These are phyloP conservation scores for Drosophila stalkeri DNA, from an alignment of 2,888 invertebrate species.

Conservation along the genomic window DNA sequence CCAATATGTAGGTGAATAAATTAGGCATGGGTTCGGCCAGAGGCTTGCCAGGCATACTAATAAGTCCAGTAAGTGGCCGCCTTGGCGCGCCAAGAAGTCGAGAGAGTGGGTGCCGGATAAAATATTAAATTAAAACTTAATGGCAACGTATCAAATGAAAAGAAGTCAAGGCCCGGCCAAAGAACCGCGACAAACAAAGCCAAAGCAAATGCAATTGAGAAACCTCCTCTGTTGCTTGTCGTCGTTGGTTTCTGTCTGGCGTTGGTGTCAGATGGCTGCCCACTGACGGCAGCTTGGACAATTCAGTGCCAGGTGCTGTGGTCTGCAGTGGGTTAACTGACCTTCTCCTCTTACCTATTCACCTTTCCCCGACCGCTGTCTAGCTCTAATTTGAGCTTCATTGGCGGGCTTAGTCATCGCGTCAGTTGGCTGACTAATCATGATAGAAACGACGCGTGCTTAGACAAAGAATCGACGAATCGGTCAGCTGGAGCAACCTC, in stretches of 20 bases:
- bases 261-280: constrained; percentile 71
- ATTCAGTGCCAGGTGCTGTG: constrained; percentile 52
- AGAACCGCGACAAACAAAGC: constrained; percentile 57
- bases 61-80: constrained; percentile 47
- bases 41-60: constrained; percentile 68
- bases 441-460: constrained; percentile 46
- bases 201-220: constrained; percentile 55
- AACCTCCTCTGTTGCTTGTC: constrained; percentile 6
- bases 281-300: constrained; percentile 39
- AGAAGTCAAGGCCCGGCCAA: constrained; percentile 75
- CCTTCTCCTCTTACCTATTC: constrained; percentile 21
- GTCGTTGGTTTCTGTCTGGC: constrained; percentile 15
- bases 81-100: constrained; percentile 4
- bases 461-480: constrained; percentile 26
- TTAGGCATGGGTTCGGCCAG: constrained; percentile 54
- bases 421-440: constrained; percentile 63
- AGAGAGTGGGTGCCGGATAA: constrained; percentile 34
- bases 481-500: constrained; percentile 20
- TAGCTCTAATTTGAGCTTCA: constrained; percentile 63
- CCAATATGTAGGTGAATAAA: constrained; percentile 61
- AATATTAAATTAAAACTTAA: constrained; percentile 71
- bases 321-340: constrained; percentile 51
- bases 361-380: background rate
- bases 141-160: constrained; percentile 63
- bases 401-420: constrained; percentile 65